Base-by-base conservation (phyloP, 1,140 invertebrate genomes). In the Cylas formicarius region DNA sequence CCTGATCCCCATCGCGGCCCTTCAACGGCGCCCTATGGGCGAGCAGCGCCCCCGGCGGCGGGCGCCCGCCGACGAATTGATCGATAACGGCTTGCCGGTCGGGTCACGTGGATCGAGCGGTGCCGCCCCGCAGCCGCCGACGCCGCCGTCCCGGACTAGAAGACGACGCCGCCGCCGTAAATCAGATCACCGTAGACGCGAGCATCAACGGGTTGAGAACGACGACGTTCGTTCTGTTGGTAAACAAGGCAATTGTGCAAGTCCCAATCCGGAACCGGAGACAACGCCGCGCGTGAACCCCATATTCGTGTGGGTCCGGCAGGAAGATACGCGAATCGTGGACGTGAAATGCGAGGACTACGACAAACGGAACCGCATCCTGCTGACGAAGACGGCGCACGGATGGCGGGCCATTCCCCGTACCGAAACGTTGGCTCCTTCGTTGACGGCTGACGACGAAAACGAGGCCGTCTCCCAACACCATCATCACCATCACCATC, bases 311-410 rank as follows among this genome's bases (percentile, higher is more conserved):
- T 86, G 84, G 83, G 81, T 82, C 26, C 78, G 81, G 54, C 82
- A 85, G 62, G 72, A 77, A 48, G 80, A 85, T 58, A 82, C 81
- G 40, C 75, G 72, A 58, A 85, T 88, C 56, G 76, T 86, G 57
- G 81, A 86, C 65, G 84, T 88, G 49, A 76, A 80, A 60, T 86
- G 84, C 68, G 85, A 87, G 66, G 85, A 88, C 61, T 88, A 87
- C 70, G 84, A 87, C 67, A 80, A 82, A 58, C 70, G 83, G 24
- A 88, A 87, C 68, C 77, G 85, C 9, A 84, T 88, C 46, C 77
- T 82, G 48, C 67, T 88, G 53, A 83, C 81, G 34, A 84, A 85
- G 58, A 86, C 84, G 3, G 72, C 81, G 2, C 73, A 78, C 57
- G 85, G 85, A 55, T 88, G 85, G 85, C 75, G 81, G 26, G 83